Evolutionary conservation across 2,113 vertebrate genomes (phyloP).

Genomic region (Macrotis lagotis): DNA sequence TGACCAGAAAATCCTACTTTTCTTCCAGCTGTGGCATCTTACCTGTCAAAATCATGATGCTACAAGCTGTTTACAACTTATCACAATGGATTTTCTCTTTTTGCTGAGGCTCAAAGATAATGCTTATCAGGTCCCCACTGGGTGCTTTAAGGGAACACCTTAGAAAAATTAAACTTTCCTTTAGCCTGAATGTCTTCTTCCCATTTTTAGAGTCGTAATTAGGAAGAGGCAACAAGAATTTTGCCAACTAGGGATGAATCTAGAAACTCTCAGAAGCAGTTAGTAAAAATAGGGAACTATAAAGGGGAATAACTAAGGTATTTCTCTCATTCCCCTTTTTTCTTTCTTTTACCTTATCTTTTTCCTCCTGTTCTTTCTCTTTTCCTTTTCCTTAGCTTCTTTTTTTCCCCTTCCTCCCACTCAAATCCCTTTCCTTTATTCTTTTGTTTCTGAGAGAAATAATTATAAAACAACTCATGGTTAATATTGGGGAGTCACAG

Average conservation of each 20-base stretch:
- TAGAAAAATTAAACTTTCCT: background rate
- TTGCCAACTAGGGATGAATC: background rate
- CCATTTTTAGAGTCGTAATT: background rate
- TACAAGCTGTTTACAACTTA: background rate
- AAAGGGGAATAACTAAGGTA: too few species aligned
- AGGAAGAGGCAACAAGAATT: background rate
- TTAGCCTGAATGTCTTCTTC: background rate
- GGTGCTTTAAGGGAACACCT: background rate
- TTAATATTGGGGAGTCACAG: background rate
- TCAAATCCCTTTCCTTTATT: background rate
- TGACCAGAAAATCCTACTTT: constrained; percentile 27
- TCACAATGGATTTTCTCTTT: background rate
- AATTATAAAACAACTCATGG: background rate
- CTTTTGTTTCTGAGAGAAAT: background rate
- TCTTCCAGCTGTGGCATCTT: constrained; percentile 34
- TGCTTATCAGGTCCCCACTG: background rate
- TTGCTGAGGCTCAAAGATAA: background rate
- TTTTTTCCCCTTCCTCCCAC: background rate
- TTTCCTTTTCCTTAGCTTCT: background rate
- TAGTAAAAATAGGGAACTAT: background rate
- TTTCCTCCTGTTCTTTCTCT: background rate
- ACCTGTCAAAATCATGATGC: background rate
- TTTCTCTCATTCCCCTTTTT: background rate
- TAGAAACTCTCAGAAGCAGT: background rate
- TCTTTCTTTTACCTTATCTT: background rate